Evolutionary conservation across 2,113 vertebrate species (phyloP).

Genomic region (Malaclemys terrapin): DNA sequence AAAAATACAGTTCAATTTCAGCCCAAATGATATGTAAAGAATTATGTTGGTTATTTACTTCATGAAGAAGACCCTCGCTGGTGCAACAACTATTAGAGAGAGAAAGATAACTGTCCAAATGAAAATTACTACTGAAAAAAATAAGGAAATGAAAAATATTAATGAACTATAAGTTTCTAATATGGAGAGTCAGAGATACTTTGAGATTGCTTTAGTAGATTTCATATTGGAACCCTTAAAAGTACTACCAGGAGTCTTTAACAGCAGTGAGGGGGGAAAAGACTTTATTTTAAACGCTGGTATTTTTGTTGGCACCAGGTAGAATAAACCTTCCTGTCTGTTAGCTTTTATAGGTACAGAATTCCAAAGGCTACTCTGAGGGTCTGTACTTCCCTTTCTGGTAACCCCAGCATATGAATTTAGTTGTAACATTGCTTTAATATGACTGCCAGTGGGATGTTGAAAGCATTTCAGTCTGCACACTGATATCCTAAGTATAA

Average conservation of each 20-base stretch:
- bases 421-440: neutral
- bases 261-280: neutral
- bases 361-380: neutral
- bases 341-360: neutral
- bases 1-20: neutral
- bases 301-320: neutral
- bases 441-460: neutral
- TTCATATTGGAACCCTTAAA: neutral
- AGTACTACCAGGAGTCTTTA: neutral
- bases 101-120: neutral
- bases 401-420: neutral
- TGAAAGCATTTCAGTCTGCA: neutral
- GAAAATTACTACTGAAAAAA: neutral
- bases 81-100: neutral
- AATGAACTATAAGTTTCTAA: neutral
- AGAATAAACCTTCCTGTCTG: neutral
- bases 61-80: neutral
- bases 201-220: neutral
- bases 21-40: neutral
- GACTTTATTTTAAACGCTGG: too few relatives aligned
- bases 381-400: neutral
- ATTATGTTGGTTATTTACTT: neutral
- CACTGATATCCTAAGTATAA: fast-evolving
- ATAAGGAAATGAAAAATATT: neutral
- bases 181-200: neutral